Conservation (phyloP, 1,140 invertebrate genomes). For the Drosophila sturtevanti region DNA sequence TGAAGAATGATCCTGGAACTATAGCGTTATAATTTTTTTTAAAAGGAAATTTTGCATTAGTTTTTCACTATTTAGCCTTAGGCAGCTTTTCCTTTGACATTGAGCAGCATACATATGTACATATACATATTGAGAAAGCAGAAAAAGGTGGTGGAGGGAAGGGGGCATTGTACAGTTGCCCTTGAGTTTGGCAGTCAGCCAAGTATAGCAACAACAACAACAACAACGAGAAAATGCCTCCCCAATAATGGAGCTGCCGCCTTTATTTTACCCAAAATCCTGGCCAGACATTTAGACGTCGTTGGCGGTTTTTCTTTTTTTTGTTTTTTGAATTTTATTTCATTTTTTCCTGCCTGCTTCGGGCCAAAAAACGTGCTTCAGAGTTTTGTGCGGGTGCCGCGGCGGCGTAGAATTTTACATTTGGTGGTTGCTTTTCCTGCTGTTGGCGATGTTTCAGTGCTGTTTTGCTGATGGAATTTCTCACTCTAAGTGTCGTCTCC, state of each 20-base stretch:
- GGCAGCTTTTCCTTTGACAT: not conserved
- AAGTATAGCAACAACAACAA: not conserved
- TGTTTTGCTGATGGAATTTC: conserved; percentile 61
- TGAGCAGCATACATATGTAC: too few relatives aligned
- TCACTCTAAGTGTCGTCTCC: conserved; percentile 28
- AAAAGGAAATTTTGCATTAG: too few relatives aligned
- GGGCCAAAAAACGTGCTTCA: conserved; percentile 22
- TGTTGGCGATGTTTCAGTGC: too few relatives aligned
- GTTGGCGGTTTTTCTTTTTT: conserved; percentile 12
- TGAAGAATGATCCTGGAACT: too few relatives aligned
- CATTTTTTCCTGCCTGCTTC: conserved; percentile 5
- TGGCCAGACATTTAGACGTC: conserved; percentile 54
- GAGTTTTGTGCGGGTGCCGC: not conserved
- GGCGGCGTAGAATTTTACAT: not conserved
- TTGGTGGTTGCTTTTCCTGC: conserved; percentile 38
- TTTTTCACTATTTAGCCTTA: too few relatives aligned
- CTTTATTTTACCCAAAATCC: conserved; percentile 19
- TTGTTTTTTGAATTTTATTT: conserved; percentile 17
- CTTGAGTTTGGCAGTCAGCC: conserved; percentile 42
- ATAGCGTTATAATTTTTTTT: too few relatives aligned
- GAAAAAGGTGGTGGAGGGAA: not conserved
- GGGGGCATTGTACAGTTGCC: conserved; percentile 54
- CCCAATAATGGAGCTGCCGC: not conserved
- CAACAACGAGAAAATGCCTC: not conserved
- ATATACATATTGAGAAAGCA: not conserved